Conservation (phyloP, 2,888 invertebrate species). For the Rotaria magnacalcarata region DNA sequence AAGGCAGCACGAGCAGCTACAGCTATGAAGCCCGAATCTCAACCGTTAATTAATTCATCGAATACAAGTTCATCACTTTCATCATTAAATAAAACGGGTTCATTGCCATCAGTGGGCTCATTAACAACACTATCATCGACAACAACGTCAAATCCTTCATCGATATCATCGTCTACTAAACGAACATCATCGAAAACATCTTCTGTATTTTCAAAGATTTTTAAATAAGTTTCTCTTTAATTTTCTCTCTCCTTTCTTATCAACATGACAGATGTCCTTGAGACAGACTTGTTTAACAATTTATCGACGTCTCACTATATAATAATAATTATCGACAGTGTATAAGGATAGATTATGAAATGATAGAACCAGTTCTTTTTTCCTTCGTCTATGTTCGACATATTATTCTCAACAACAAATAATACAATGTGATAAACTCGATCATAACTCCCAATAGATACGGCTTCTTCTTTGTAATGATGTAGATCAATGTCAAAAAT, state of each 20-base stretch:
- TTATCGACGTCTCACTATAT: no score
- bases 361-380: no score
- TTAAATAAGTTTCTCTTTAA: not conserved
- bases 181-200: not conserved
- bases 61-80: not conserved
- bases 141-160: not conserved
- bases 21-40: not conserved
- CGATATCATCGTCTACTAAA: not conserved
- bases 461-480: no score
- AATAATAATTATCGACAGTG: no score
- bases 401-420: no score
- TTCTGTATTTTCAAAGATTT: conserved; percentile 8
- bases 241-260: not conserved
- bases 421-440: no score
- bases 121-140: not conserved
- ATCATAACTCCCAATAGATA: no score
- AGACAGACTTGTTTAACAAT: no score
- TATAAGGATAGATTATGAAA: no score
- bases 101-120: not conserved
- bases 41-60: not conserved
- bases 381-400: no score
- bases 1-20: not conserved
- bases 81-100: not conserved
- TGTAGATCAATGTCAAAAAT: no score
- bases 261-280: no score